These are phyloP conservation scores for Lethocerus indicus DNA, from an alignment of 1,140 invertebrate genomes.

Conservation along the genomic window DNA sequence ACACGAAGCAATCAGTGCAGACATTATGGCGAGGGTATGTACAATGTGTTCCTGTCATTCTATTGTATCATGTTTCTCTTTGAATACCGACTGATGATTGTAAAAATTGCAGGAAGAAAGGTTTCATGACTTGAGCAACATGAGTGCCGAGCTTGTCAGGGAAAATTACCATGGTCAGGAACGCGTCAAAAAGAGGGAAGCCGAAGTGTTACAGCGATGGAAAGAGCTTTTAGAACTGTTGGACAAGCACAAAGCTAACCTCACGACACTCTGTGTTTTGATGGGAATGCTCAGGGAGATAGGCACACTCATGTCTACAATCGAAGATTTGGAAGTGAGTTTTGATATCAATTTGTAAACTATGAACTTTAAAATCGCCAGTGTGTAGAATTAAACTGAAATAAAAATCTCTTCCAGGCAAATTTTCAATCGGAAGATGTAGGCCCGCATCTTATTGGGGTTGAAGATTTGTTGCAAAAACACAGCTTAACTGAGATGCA, in stretches of 20 bases:
- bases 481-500: conserved; percentile 84
- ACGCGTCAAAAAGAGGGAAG: conserved; percentile 60
- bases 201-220: conserved; percentile 80
- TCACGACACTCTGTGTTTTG: conserved; percentile 57
- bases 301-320: conserved; percentile 70
- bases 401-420: conserved; percentile 27
- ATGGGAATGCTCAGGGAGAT: conserved; percentile 80
- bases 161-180: conserved; percentile 87
- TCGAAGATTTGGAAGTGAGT: conserved; percentile 57
- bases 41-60: neutral
- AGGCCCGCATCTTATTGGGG: conserved; percentile 78
- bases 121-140: conserved; percentile 80
- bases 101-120: conserved; percentile 60
- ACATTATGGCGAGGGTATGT: conserved; percentile 68
- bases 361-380: neutral
- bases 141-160: conserved; percentile 75
- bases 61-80: neutral
- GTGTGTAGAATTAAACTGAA: neutral
- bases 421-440: conserved; percentile 76
- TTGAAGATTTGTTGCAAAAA: conserved; percentile 86
- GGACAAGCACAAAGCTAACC: conserved; percentile 64
- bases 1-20: conserved; percentile 94
- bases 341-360: neutral
- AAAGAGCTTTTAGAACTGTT: conserved; percentile 65
- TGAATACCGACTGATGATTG: too few relatives aligned